Evolutionary conservation across 2,888 invertebrate genomes (phyloP).

Genomic region (Stenurella melanura): DNA sequence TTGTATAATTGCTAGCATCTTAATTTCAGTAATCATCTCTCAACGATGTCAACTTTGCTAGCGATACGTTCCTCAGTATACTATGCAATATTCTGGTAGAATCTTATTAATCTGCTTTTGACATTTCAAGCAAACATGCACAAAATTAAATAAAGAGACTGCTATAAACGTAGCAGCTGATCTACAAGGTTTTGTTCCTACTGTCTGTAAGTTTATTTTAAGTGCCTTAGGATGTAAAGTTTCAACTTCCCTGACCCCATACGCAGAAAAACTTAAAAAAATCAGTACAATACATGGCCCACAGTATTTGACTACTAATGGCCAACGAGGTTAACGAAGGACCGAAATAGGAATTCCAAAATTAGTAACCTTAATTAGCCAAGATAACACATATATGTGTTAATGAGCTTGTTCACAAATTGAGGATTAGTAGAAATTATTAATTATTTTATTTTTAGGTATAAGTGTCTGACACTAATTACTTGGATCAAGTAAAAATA

Average conservation of each 20-base stretch:
- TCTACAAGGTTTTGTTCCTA: background rate
- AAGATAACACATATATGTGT: conserved; percentile 3
- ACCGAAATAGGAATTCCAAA: conserved; percentile 7
- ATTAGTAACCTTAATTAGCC: conserved; percentile 7
- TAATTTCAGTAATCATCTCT: too few species aligned
- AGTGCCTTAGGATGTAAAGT: background rate
- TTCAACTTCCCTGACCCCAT: background rate
- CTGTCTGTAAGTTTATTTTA: background rate
- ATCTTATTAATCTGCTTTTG: too few species aligned
- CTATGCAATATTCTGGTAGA: too few species aligned
- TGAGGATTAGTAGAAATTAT: conserved; percentile 7
- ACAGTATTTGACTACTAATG: background rate
- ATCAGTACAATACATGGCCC: background rate
- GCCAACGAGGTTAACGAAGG: background rate
- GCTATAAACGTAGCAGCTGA: background rate
- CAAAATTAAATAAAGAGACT: background rate
- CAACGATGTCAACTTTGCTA: too few species aligned
- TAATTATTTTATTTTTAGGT: conserved; percentile 7
- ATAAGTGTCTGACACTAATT: conserved; percentile 7
- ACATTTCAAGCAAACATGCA: too few species aligned
- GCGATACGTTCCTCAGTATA: too few species aligned
- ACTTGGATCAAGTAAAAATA: background rate
- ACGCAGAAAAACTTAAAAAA: background rate
- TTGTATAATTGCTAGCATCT: too few species aligned
- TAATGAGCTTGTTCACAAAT: conserved; percentile 7